Conservation (phyloP, 2,888 invertebrate species). For the Lochmaea crataegi region DNA sequence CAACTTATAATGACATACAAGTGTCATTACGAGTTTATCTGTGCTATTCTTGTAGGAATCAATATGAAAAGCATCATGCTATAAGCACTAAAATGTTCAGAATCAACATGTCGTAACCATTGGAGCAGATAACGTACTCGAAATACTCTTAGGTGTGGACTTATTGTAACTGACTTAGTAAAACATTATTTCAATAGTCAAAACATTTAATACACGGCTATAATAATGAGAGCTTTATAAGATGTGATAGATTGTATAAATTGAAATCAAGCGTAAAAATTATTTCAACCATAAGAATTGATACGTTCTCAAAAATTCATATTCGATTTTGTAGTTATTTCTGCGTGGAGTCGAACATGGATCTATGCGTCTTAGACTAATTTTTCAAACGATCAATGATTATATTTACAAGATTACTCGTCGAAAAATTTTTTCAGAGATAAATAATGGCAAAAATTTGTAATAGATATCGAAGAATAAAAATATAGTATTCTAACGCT, state of each 20-base stretch:
- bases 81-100: constrained; percentile 21
- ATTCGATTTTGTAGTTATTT: too few relatives aligned
- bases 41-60: constrained; percentile 19
- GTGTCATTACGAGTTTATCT: constrained; percentile 14
- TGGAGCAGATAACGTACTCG: constrained; percentile 21
- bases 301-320: too few relatives aligned
- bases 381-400: too few relatives aligned
- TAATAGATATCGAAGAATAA: too few relatives aligned
- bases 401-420: too few relatives aligned
- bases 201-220: constrained; percentile 14
- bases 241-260: constrained; percentile 10
- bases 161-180: constrained; percentile 6
- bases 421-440: too few relatives aligned
- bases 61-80: constrained; percentile 18
- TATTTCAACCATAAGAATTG: not conserved
- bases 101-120: constrained; percentile 24
- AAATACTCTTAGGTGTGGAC: constrained; percentile 15
- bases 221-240: not conserved
- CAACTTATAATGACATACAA: constrained; percentile 11
- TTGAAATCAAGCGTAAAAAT: constrained; percentile 8
- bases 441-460: too few relatives aligned
- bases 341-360: too few relatives aligned
- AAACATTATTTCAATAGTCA: constrained; percentile 11
- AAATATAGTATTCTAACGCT: too few relatives aligned
- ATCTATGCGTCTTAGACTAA: too few relatives aligned